phyloP scores from a whole-genome alignment of 2,113 vertebrate genomes.

The Gopherus flavomarginatus region DNA sequence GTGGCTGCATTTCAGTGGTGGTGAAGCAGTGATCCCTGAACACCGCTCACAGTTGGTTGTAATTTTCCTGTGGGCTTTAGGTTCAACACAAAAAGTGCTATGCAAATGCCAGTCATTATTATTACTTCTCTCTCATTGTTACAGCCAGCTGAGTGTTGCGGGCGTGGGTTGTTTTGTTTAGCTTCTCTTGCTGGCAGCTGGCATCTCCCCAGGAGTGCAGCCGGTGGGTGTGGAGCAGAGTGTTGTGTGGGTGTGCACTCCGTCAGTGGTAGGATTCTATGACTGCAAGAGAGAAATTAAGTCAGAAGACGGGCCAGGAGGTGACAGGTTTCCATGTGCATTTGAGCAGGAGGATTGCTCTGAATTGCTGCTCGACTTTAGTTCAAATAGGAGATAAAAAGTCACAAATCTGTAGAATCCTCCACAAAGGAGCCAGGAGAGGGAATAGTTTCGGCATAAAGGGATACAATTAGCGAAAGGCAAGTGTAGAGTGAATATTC shows the following conservation, averaged over 20 bases:
- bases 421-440: background rate
- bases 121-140: background rate
- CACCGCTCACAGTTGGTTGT: too few species aligned
- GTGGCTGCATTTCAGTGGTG: background rate
- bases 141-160: rapidly evolving
- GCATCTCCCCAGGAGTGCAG: rapidly evolving
- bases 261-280: background rate
- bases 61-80: background rate
- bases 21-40: background rate
- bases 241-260: background rate
- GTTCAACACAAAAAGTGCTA: background rate
- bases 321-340: background rate
- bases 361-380: background rate
- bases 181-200: rapidly evolving
- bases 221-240: background rate
- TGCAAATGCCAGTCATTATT: rapidly evolving
- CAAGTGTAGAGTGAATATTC: background rate
- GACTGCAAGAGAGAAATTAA: background rate
- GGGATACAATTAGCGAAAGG: background rate
- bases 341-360: background rate
- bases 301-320: rapidly evolving
- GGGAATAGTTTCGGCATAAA: background rate
- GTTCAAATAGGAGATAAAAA: background rate
- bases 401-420: background rate
- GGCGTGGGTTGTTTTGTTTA: background rate